Conservation (phyloP, 2,797 vertebrate species). For the Streptopelia turtur region DNA sequence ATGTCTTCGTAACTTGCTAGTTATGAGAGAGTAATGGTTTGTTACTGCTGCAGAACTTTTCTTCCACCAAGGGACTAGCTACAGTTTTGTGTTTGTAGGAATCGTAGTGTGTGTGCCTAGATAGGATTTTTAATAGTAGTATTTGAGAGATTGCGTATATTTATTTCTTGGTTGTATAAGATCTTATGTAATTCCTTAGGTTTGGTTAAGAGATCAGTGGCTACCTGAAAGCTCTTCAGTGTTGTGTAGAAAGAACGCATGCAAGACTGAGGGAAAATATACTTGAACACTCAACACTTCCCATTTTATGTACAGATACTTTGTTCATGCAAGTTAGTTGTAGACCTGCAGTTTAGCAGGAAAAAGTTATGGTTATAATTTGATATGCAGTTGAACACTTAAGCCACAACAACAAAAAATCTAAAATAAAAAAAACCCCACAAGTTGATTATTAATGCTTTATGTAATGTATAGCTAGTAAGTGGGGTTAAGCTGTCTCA, state of each 20-base stretch:
- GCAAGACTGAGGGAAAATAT: background rate
- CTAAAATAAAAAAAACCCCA: rapidly evolving
- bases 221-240: background rate
- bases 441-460: background rate
- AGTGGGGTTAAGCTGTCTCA: background rate
- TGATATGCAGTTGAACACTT: background rate
- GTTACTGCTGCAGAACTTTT: background rate
- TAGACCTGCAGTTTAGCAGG: background rate
- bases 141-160: background rate
- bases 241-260: background rate
- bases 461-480: background rate
- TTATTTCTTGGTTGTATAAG: background rate
- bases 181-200: background rate
- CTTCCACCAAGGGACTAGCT: background rate
- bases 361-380: background rate
- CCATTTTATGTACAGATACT: background rate
- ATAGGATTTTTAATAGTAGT: background rate
- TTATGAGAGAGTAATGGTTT: background rate
- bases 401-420: background rate
- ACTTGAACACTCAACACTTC: background rate
- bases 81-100: background rate
- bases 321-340: background rate
- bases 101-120: background rate
- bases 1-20: background rate
- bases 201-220: background rate